phyloP scores from a whole-genome alignment of 2,113 vertebrate genomes.

The Cephalopterus ornatus region DNA sequence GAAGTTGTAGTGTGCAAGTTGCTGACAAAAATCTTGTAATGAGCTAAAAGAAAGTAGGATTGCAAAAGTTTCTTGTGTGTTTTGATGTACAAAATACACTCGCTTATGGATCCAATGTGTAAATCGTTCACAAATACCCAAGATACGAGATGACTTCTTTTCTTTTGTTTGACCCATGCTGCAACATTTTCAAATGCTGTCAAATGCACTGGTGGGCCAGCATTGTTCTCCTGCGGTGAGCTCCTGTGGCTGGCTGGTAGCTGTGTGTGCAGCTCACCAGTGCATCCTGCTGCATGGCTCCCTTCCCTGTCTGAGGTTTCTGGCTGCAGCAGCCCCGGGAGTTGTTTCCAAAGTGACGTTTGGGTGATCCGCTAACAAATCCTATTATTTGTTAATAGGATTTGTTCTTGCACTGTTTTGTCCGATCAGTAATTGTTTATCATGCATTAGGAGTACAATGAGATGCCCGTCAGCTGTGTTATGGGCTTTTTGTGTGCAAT shows the following conservation, averaged over 20 bases:
- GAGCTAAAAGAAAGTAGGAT: not conserved
- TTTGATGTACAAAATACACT: not conserved
- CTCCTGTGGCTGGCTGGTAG: not conserved
- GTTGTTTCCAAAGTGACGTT: not conserved
- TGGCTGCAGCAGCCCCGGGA: not conserved
- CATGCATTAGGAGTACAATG: not conserved
- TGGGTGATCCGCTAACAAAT: slow-evolving; percentile 1
- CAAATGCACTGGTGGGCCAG: accelerated
- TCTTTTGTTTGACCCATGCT: not conserved
- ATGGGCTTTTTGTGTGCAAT: not conserved
- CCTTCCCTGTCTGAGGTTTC: not conserved
- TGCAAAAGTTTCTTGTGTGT: not conserved
- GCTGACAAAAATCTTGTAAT: not conserved
- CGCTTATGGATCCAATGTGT: not conserved
- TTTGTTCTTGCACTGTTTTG: slow-evolving; percentile 43
- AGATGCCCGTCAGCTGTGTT: slow-evolving; percentile 30
- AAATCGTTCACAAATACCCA: not conserved
- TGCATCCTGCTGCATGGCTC: accelerated
- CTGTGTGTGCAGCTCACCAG: not conserved
- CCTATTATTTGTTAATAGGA: slow-evolving; percentile 53
- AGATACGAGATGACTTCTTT: not conserved
- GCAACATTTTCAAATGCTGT: not conserved
- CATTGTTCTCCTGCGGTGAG: accelerated
- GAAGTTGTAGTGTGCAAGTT: not conserved
- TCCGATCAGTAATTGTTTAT: slow-evolving; percentile 14